These are phyloP conservation scores for Lampris incognitus DNA, from an alignment of 2,113 vertebrate species.

Conservation along the genomic window DNA sequence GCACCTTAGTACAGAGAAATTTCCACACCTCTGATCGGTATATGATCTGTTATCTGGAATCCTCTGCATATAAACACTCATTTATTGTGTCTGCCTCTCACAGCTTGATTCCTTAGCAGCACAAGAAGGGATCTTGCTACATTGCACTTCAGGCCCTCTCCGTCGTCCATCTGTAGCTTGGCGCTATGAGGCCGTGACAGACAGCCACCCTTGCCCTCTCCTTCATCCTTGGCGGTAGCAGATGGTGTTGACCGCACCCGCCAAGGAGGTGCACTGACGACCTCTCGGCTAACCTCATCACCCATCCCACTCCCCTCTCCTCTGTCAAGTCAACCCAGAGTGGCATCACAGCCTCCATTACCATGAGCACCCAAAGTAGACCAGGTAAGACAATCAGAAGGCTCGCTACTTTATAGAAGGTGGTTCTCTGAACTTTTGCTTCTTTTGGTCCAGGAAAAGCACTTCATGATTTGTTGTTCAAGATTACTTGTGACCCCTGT, in stretches of 20 bases:
- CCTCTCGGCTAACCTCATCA: slow-evolving; percentile 40
- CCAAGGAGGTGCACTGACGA: slow-evolving; percentile 67
- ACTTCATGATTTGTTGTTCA: too few relatives aligned
- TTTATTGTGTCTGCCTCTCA: slow-evolving; percentile 4
- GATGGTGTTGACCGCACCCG: slow-evolving; percentile 60
- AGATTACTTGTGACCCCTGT: too few relatives aligned
- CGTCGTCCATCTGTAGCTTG: slow-evolving; percentile 22
- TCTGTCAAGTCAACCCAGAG: slow-evolving; percentile 22
- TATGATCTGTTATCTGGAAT: not conserved
- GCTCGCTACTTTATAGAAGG: not conserved
- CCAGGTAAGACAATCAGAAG: slow-evolving; percentile 71
- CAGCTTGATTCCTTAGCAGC: slow-evolving; percentile 26
- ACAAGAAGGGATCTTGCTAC: slow-evolving; percentile 16
- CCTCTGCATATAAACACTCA: not conserved
- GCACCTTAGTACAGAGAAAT: too few relatives aligned
- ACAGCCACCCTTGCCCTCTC: slow-evolving; percentile 18
- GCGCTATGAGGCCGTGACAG: slow-evolving; percentile 47
- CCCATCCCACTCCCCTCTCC: slow-evolving; percentile 4
- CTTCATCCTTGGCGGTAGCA: slow-evolving; percentile 36
- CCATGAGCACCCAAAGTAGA: slow-evolving; percentile 78
- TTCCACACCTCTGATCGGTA: too few relatives aligned
- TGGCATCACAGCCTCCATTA: slow-evolving; percentile 20
- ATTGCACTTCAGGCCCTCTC: slow-evolving; percentile 37
- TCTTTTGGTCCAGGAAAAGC: not conserved
- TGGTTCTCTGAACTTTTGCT: not conserved